phyloP scores from a whole-genome alignment of 2,888 invertebrate species.

The Hydrotaea cyrtoneurina region DNA sequence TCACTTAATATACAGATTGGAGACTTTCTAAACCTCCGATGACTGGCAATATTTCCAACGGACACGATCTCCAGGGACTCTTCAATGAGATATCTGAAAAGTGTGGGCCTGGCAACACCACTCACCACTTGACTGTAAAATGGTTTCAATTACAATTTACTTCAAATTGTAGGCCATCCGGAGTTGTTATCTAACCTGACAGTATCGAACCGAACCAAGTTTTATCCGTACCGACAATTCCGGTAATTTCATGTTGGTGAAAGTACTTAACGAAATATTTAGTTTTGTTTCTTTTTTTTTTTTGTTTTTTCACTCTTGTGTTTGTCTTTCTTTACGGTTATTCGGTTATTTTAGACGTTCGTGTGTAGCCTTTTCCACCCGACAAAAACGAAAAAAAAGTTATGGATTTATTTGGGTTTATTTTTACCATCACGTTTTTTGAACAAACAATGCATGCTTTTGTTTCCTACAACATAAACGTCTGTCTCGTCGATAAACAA shows the following conservation, averaged over 20 bases:
- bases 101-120: no score
- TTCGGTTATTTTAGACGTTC: constrained; percentile 1
- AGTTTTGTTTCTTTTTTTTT: no score
- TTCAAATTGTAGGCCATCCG: not conserved
- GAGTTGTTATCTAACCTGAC: constrained; percentile 14
- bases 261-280: constrained; percentile 27
- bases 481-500: not conserved
- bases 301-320: no score
- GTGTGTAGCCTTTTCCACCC: constrained; percentile 12
- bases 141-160: constrained; percentile 2
- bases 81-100: no score
- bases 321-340: constrained; percentile 17
- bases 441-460: constrained; percentile 28
- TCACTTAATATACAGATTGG: no score
- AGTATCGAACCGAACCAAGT: not conserved
- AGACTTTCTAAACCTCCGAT: no score
- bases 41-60: no score
- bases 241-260: constrained; percentile 8
- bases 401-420: not conserved
- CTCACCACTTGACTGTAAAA: no score
- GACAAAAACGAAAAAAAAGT: not conserved
- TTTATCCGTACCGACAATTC: not conserved
- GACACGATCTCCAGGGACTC: no score
- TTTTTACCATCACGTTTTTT: constrained; percentile 20
- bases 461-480: constrained; percentile 29